phyloP scores from a whole-genome alignment of 2,113 vertebrate species.

The Ranitomeya variabilis region DNA sequence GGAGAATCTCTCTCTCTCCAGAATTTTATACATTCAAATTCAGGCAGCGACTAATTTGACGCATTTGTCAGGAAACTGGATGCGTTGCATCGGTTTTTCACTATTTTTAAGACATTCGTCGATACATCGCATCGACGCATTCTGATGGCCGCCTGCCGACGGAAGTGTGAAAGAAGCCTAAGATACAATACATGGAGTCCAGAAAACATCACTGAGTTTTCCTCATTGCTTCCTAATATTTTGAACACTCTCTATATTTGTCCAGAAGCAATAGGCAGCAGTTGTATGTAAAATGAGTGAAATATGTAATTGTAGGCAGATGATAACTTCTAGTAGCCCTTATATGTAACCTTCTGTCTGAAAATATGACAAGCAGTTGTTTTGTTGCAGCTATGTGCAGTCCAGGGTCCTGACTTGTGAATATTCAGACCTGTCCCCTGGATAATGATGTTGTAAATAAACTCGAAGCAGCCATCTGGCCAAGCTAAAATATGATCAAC shows the following conservation, averaged over 20 bases:
- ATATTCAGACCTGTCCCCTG: background rate
- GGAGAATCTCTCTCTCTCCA: no score
- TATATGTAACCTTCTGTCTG: background rate
- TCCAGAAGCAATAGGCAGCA: background rate
- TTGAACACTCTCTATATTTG: background rate
- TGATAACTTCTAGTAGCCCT: background rate
- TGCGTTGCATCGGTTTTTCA: no score
- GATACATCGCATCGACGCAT: no score
- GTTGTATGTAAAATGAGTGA: background rate
- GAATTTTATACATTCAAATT: no score
- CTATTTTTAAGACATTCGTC: no score
- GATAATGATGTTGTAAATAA: conserved; percentile 1
- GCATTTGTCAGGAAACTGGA: no score
- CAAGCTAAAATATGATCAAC: background rate
- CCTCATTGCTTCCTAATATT: background rate
- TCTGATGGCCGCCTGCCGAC: no score
- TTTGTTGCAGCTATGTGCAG: background rate
- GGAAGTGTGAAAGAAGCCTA: no score
- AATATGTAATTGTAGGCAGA: background rate
- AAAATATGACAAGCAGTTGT: background rate
- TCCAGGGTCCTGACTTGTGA: background rate
- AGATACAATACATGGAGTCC: background rate
- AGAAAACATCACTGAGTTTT: background rate
- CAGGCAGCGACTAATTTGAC: no score
- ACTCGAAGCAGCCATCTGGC: background rate